phyloP scores from a whole-genome alignment of 2,113 vertebrate genomes.

The Megatriorchis doriae region DNA sequence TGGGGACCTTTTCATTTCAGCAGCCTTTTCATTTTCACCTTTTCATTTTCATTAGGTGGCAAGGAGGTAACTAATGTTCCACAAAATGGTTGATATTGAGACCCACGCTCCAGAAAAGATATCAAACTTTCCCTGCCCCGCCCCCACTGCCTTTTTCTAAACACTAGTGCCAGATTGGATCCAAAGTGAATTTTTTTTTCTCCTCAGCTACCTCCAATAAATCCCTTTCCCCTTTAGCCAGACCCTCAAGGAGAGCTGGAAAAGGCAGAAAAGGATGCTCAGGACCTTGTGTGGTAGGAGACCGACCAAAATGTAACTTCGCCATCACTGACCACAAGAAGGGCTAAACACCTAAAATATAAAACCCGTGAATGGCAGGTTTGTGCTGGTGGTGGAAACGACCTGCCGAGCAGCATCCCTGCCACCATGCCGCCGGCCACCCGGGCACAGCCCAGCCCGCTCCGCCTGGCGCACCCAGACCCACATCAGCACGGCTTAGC shows the following conservation, averaged over 20 bases:
- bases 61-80: not conserved
- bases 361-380: not conserved
- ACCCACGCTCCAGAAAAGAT: not conserved
- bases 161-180: not conserved
- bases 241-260: not conserved
- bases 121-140: not conserved
- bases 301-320: not conserved
- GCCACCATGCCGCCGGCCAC: fast-evolving
- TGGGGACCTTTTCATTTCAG: not conserved
- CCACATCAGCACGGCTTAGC: not conserved
- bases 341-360: fast-evolving
- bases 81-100: not conserved
- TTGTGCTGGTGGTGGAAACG: too few relatives aligned
- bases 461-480: not conserved
- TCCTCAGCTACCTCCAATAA: not conserved
- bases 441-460: not conserved
- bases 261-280: not conserved
- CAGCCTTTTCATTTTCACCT: too few relatives aligned
- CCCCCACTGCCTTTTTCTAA: not conserved
- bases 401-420: not conserved
- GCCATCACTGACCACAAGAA: not conserved
- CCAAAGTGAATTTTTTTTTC: not conserved
- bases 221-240: not conserved
- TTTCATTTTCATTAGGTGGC: too few relatives aligned
- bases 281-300: not conserved